These are phyloP conservation scores for Hoplostethus atlanticus DNA, from an alignment of 2,797 vertebrate genomes.

Conservation along the genomic window DNA sequence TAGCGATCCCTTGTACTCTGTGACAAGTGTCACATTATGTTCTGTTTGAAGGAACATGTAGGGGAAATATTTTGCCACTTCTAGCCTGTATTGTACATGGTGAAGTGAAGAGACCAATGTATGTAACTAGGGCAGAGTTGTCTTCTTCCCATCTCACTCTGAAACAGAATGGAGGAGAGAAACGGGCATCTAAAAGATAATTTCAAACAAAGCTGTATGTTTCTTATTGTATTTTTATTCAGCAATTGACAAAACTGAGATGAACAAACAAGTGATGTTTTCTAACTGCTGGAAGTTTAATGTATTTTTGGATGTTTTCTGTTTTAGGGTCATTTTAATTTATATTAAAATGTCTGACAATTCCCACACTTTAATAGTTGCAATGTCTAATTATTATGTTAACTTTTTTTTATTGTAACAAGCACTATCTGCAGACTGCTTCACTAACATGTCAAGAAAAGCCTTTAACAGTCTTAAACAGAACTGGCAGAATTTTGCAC, in stretches of 20 bases:
- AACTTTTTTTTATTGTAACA: not conserved
- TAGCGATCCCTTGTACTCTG: constrained; percentile 47
- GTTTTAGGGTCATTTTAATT: constrained; percentile 82
- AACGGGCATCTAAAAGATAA: constrained; percentile 40
- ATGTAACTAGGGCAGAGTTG: constrained; percentile 2
- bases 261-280: constrained; percentile 77
- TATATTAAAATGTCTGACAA: constrained; percentile 85
- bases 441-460: not conserved
- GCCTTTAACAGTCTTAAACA: not conserved
- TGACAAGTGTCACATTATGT: constrained; percentile 14
- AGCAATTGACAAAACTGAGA: constrained; percentile 72
- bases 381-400: not conserved
- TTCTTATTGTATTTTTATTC: constrained; percentile 84
- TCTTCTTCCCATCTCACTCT: constrained; percentile 9
- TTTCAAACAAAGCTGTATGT: constrained; percentile 72
- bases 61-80: not conserved
- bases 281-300: constrained; percentile 82
- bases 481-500: not conserved
- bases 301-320: constrained; percentile 83
- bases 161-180: constrained; percentile 12
- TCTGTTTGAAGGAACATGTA: constrained; percentile 35
- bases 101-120: not conserved
- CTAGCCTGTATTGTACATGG: not conserved
- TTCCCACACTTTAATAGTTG: constrained; percentile 33
- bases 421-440: not conserved